Evolutionary conservation across 2,113 vertebrate genomes (phyloP).

Genomic region (Silurus asotus): DNA sequence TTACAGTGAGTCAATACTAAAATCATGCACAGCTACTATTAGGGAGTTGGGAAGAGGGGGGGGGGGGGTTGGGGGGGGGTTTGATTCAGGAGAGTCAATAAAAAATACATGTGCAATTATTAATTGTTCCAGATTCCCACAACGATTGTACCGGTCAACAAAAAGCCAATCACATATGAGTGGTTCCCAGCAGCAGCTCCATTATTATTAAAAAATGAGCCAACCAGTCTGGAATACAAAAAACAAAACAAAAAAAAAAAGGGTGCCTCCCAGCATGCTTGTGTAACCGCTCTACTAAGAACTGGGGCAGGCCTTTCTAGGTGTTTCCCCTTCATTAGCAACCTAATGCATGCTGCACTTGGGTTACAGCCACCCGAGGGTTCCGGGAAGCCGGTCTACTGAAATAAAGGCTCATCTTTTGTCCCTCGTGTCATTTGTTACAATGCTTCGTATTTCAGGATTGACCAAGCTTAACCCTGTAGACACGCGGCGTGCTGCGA

Average conservation of each 20-base stretch:
- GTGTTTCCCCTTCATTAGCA: not conserved
- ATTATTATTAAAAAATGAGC: too few species aligned
- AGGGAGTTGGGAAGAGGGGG: not conserved
- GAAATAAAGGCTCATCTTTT: not conserved
- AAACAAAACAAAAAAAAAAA: too few species aligned
- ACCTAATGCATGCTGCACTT: not conserved
- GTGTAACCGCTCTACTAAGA: not conserved
- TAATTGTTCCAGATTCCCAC: not conserved
- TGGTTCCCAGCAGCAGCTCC: too few species aligned
- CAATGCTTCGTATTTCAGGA: not conserved
- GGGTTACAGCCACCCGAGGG: slow-evolving; percentile 15
- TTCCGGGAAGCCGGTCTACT: slow-evolving; percentile 17
- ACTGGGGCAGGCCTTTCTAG: not conserved
- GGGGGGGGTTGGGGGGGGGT: too few species aligned
- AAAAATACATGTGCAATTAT: not conserved
- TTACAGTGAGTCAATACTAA: too few species aligned
- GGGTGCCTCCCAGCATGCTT: not conserved
- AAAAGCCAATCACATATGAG: too few species aligned
- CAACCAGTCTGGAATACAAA: not conserved
- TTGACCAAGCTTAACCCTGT: not conserved
- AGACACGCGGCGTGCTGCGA: not conserved
- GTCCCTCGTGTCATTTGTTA: not conserved
- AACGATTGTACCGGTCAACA: not conserved
- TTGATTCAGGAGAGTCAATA: not conserved
- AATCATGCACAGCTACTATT: too few species aligned